Conservation (phyloP, 1,140 invertebrate genomes). For the Ericerus pela region DNA sequence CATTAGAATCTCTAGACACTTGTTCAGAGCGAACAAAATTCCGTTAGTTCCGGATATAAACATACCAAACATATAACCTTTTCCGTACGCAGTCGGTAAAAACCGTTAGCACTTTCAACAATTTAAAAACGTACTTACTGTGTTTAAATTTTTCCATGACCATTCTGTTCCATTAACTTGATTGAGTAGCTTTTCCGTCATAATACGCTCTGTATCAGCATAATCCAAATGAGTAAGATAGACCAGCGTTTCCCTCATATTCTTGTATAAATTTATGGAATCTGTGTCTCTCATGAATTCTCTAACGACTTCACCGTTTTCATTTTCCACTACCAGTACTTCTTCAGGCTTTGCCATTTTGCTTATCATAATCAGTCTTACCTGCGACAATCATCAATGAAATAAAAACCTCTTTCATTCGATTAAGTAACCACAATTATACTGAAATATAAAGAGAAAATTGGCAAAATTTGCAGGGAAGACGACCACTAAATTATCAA, state of each 20-base stretch:
- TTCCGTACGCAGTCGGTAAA: too few relatives aligned
- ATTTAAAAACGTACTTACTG: constrained; percentile 41
- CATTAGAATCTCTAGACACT: too few relatives aligned
- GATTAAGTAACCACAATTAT: too few relatives aligned
- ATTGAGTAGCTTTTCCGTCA: constrained; percentile 97
- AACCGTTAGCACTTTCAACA: too few relatives aligned
- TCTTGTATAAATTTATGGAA: constrained; percentile 98
- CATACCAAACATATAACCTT: too few relatives aligned
- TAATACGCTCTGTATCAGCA: constrained; percentile 92
- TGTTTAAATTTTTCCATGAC: constrained; percentile 99
- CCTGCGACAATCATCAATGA: too few relatives aligned
- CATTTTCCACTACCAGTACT: constrained; percentile 99
- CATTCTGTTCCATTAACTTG: constrained; percentile 98
- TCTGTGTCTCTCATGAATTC: constrained; percentile 99
- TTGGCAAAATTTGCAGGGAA: too few relatives aligned
- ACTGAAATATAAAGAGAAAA: too few relatives aligned
- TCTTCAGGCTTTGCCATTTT: constrained; percentile 99
- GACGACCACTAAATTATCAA: too few relatives aligned
- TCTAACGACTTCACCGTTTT: constrained; percentile 97
- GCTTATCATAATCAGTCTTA: constrained; percentile 97
- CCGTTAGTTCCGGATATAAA: too few relatives aligned
- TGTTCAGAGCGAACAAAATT: too few relatives aligned
- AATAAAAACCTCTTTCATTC: too few relatives aligned
- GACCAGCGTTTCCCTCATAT: constrained; percentile 97
- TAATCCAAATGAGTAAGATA: constrained; percentile 98